Conservation (phyloP, 2,113 vertebrate species). For the Sula dactylatra region DNA sequence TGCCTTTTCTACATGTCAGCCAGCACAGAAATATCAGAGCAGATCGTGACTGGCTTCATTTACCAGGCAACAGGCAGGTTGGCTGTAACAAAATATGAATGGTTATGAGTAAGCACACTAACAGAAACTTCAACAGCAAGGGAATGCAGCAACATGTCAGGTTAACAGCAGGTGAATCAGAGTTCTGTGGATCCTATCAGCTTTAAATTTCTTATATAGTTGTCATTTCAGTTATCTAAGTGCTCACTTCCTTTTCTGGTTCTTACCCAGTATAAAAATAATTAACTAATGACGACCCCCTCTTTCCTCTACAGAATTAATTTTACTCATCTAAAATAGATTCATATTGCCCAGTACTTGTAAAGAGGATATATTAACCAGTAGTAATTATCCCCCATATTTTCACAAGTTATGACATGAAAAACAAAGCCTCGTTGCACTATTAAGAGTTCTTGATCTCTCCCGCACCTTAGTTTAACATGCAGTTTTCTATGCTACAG, state of each 20-base stretch:
- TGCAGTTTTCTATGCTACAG: background rate
- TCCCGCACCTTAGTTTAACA: background rate
- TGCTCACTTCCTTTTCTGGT: background rate
- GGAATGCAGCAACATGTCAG: background rate
- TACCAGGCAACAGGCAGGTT: background rate
- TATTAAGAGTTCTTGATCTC: background rate
- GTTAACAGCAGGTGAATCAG: background rate
- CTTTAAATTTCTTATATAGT: background rate
- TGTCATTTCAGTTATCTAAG: background rate
- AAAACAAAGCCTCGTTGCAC: background rate
- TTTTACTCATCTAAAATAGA: background rate
- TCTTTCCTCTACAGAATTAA: background rate
- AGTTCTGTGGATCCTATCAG: rapidly evolving
- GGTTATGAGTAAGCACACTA: background rate
- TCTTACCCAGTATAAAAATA: background rate
- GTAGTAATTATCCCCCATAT: background rate
- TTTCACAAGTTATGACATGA: background rate
- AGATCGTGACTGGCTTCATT: background rate
- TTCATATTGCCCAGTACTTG: background rate
- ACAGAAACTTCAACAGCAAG: background rate
- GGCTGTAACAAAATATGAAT: background rate
- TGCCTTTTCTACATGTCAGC: background rate
- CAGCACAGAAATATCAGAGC: background rate
- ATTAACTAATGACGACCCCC: background rate
- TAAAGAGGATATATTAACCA: background rate